These are phyloP conservation scores for Poeciliopsis turneri DNA, from an alignment of 2,797 vertebrate species.

Conservation along the genomic window DNA sequence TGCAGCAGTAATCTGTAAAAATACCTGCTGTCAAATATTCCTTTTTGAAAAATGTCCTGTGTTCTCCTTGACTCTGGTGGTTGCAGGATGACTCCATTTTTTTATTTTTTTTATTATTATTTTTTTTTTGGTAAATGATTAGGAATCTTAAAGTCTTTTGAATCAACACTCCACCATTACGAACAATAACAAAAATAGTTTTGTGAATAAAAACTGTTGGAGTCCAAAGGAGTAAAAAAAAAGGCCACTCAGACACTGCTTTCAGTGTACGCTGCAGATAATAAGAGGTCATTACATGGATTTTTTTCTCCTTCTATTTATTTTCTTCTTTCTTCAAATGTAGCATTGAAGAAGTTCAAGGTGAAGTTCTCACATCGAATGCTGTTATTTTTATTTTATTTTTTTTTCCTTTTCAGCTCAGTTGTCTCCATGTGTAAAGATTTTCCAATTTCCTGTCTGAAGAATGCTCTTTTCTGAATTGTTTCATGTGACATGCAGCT, in stretches of 20 bases:
- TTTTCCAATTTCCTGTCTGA: conserved; percentile 53
- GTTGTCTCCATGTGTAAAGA: conserved; percentile 16
- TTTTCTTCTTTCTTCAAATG: background rate
- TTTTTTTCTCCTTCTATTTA: background rate
- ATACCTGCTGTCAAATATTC: background rate
- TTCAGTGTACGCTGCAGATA: background rate
- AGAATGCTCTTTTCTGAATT: conserved; percentile 34
- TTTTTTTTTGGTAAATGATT: background rate
- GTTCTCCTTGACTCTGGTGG: background rate
- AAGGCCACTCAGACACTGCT: background rate
- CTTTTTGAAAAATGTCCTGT: background rate
- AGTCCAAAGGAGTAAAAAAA: background rate
- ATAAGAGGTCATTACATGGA: background rate
- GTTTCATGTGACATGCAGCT: conserved; percentile 12
- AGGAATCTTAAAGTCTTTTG: background rate
- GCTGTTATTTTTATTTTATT: background rate
- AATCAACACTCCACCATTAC: background rate
- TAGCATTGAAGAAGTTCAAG: background rate
- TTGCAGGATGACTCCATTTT: background rate
- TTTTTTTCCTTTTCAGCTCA: conserved; percentile 17
- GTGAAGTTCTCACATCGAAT: conserved; percentile 37
- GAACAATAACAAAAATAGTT: background rate
- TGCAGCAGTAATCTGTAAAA: background rate
- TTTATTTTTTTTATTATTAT: background rate
- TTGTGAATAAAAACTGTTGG: background rate